Evolutionary conservation across 1,140 invertebrate species (phyloP).

Genomic region (Brachionus calyciflorus): DNA sequence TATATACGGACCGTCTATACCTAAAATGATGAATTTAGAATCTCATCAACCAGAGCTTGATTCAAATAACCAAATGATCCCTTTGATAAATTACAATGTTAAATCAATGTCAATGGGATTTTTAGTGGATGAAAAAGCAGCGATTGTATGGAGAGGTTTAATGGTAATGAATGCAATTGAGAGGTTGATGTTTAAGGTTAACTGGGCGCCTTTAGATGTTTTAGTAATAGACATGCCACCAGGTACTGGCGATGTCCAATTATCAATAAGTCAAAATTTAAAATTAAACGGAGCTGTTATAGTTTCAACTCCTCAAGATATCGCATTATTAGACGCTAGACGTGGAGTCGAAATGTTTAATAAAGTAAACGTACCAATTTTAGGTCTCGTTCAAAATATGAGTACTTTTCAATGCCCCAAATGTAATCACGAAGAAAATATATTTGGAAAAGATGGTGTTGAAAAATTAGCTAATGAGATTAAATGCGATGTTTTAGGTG

Average conservation of each 20-base stretch:
- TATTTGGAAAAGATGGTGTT: constrained; percentile 39
- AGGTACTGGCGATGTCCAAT: constrained; percentile 45
- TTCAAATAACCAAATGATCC: constrained; percentile 56
- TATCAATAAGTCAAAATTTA: constrained; percentile 67
- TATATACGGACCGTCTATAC: constrained; percentile 83
- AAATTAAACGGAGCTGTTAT: constrained; percentile 63
- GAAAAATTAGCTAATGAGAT: constrained; percentile 9
- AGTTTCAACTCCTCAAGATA: constrained; percentile 39
- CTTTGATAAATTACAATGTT: constrained; percentile 35
- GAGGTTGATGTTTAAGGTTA: constrained; percentile 72
- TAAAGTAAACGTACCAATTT: constrained; percentile 11
- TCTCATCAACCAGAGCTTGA: constrained; percentile 70
- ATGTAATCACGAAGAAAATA: constrained; percentile 24
- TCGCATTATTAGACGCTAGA: constrained; percentile 20
- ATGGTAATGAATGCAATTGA: constrained; percentile 88
- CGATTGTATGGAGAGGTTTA: constrained; percentile 81
- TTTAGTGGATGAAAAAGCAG: constrained; percentile 72
- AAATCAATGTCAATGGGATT: constrained; percentile 83
- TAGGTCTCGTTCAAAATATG: constrained; percentile 44
- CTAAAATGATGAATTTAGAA: constrained; percentile 82
- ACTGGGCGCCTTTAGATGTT: constrained; percentile 50
- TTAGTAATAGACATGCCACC: constrained; percentile 45
- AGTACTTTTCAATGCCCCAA: constrained; percentile 14
- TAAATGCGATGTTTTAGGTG: constrained; percentile 51
- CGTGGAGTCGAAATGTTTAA: constrained; percentile 31